These are phyloP conservation scores for Junco hyemalis DNA, from an alignment of 2,113 vertebrate species.

Conservation along the genomic window DNA sequence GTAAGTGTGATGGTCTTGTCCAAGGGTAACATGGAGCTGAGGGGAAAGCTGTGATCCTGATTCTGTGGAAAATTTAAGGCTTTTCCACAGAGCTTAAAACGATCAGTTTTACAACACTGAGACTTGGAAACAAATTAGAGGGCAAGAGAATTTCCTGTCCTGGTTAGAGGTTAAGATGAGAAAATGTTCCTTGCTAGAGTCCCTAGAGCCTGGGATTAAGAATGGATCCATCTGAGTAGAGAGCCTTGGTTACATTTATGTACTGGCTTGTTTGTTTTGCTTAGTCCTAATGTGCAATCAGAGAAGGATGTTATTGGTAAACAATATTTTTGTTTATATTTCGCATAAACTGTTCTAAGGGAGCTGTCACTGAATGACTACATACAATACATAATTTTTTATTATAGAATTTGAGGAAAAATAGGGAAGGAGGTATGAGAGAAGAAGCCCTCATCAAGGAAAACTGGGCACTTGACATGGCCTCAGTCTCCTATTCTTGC, in stretches of 20 bases:
- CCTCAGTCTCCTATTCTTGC: not conserved
- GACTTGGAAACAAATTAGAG: constrained; percentile 7
- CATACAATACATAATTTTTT: not conserved
- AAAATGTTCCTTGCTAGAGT: constrained; percentile 26
- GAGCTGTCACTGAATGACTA: not conserved
- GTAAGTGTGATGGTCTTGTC: constrained; percentile 36
- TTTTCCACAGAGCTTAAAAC: not conserved
- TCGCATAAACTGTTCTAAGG: not conserved
- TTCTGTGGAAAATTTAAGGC: not conserved
- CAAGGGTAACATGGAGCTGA: not conserved
- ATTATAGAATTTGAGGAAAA: not conserved
- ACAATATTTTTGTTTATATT: not conserved
- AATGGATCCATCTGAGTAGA: not conserved
- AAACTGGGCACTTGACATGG: not conserved
- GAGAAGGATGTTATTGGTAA: constrained; percentile 7
- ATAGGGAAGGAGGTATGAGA: not conserved
- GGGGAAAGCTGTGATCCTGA: not conserved
- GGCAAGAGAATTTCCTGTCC: constrained; percentile 43
- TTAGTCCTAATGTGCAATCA: not conserved
- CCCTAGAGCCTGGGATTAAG: constrained; percentile 6
- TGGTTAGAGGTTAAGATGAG: constrained; percentile 45
- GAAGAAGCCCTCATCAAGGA: not conserved
- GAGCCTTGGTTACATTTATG: not conserved
- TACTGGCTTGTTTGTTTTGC: constrained; percentile 15
- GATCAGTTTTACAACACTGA: not conserved